Evolutionary conservation across 2,888 invertebrate genomes (phyloP).

Genomic region (Oasisia sp.): DNA sequence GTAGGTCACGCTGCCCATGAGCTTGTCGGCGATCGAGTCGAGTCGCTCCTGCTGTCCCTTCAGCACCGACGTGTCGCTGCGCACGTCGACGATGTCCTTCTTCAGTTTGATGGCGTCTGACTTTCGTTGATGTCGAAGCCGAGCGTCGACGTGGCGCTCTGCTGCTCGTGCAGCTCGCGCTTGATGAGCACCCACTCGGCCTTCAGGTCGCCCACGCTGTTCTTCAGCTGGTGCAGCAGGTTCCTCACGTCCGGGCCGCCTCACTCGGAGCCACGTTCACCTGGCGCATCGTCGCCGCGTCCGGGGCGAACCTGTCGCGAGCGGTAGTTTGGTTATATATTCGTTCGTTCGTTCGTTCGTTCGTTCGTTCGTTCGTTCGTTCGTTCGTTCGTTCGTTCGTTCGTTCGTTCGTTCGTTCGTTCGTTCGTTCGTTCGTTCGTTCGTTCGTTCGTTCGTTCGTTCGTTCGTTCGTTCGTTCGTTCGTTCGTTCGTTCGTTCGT

Average conservation of each 20-base stretch:
- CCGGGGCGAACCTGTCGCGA: neutral
- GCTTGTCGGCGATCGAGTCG: slow-evolving; percentile 19
- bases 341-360: too few species aligned
- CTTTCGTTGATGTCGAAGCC: slow-evolving; percentile 39
- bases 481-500: too few species aligned
- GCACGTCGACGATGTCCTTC: slow-evolving; percentile 30
- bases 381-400: too few species aligned
- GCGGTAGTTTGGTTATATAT: neutral
- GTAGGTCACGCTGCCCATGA: neutral
- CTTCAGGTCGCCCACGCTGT: slow-evolving; percentile 58
- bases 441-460: too few species aligned
- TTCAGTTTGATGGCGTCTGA: slow-evolving; percentile 44
- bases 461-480: too few species aligned
- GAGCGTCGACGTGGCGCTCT: slow-evolving; percentile 39
- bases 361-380: too few species aligned
- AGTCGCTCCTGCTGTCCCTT: slow-evolving; percentile 14
- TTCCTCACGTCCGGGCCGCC: neutral
- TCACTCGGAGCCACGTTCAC: neutral
- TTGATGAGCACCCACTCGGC: slow-evolving; percentile 63
- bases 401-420: too few species aligned
- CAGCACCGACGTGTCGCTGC: slow-evolving; percentile 20
- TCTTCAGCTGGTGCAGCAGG: slow-evolving; percentile 43
- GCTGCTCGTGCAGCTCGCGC: slow-evolving; percentile 54
- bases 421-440: too few species aligned
- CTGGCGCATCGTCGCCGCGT: neutral